Evolutionary conservation across 1,140 invertebrate genomes (phyloP), one percentile per base, ranked within the genome.

Genomic region (Nephotettix cincticeps): DNA sequence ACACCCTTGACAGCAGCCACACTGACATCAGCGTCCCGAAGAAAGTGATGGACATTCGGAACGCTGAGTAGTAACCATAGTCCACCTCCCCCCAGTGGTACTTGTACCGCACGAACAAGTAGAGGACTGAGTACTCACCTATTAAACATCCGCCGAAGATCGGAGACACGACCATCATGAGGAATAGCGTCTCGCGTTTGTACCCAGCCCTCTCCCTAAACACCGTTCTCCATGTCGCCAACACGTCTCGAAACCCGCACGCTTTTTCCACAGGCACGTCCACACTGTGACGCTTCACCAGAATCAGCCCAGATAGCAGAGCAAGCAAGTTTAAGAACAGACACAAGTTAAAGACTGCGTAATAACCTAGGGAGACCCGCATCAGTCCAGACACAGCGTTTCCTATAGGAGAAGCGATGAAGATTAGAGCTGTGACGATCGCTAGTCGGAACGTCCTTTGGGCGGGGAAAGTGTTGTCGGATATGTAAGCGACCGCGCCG

Each of bases 401-500:
- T 9, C 72, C 72, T 30, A 75, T 32, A 19, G 72, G 64, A 14
- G 68, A 36, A 17, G 69, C 69, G 1, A 73, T 54, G 19, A 68
- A 69, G 21, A 66, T 69, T 13, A 69, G 36, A 0, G 74, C 73
- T 1, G 76, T 76, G 1, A 83, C 61, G 23, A 84, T 77, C 0
- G 79, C 79, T n/a, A 82, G 78, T 58, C 81, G 66, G 23, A 78
- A 73, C 1, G 82, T 83, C 67, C 82, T 76, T 1, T 76, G 72
- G 25, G 74, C 56, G 0, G 74, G 58, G 2, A 74, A 70, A 6
- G 79, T 78, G 27, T 80, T 78, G 70, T 83, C 79, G 0, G 80
- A 76, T 4, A 84, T 78, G 67, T 81, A 84, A 28, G 82, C 83
- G 70, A 82, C 83, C 1, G 80, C 75, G 17, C 80, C 77, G 72